Conservation (phyloP, 2,888 invertebrate species). For the Caradrina clavipalpis region DNA sequence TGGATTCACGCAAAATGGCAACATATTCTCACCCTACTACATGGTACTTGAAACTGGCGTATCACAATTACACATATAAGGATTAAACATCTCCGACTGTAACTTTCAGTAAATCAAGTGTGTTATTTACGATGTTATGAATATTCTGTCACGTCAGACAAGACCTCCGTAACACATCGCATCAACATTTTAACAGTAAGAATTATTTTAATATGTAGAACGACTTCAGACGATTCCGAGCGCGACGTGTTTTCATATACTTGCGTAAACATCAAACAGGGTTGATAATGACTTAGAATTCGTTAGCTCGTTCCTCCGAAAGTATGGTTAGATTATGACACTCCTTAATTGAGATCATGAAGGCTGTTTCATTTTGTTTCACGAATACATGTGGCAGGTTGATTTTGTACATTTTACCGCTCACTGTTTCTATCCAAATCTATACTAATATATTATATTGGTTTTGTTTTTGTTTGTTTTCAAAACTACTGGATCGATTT, state of each 20-base stretch:
- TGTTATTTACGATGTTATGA: constrained; percentile 58
- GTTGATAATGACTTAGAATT: constrained; percentile 52
- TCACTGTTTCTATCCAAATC: neutral
- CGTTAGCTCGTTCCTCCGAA: constrained; percentile 25
- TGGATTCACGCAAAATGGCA: neutral
- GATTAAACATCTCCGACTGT: neutral
- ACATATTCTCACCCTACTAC: neutral
- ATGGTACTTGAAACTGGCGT: neutral
- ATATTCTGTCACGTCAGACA: constrained; percentile 61
- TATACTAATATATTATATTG: constrained; percentile 15
- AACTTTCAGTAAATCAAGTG: too few relatives aligned
- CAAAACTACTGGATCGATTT: too few relatives aligned
- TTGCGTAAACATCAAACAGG: constrained; percentile 43
- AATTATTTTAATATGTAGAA: constrained; percentile 36
- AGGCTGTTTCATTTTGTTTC: constrained; percentile 18
- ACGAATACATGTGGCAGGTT: constrained; percentile 22
- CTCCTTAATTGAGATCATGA: constrained; percentile 40
- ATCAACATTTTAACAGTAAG: constrained; percentile 48
- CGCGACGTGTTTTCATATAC: constrained; percentile 47
- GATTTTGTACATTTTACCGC: constrained; percentile 30
- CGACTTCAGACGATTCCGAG: constrained; percentile 8
- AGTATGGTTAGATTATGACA: constrained; percentile 44
- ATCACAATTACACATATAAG: too few relatives aligned
- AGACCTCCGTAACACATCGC: constrained; percentile 23
- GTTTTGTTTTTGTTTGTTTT: too few relatives aligned